Evolutionary conservation across 2,797 vertebrate species (phyloP), one percentile per base, ranked within the genome.

Genomic region (Melanotaenia parkinsoni): DNA sequence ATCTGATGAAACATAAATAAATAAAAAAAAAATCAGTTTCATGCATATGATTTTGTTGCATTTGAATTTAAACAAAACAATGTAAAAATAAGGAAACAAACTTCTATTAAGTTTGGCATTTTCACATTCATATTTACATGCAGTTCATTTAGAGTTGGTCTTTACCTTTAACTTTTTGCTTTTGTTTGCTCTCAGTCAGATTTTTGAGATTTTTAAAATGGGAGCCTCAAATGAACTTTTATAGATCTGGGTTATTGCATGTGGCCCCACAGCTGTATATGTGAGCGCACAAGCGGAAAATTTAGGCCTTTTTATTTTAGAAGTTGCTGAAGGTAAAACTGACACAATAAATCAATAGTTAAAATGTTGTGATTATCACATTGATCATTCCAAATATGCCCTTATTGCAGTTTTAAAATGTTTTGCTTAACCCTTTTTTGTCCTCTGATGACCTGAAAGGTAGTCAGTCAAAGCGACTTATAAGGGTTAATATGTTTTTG

Each of bases 1-100:
- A 40, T 64, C 22, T 18, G 13, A 35, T 62, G 5, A 30, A 30
- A 30, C 28, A 30, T 5, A 30, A 30, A 30, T 30, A 30, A 30
- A 30, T 30, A 30, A 30, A 30, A 30, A 30, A 30, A 4, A 30
- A 33, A 14, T 47, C 20, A 0, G 22, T 53, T 53, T 12, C 50
- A 24, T 22, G n/a, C 22, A 22, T 24, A 3, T 38, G 33, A 53
- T 57, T 64, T 58, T 50, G 43, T 58, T 59, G 35, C 66, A 45
- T 61, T 74, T 54, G 8, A 68, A 63, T 58, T 76, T 1, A 51
- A 24, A 10, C 37, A 38, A 38, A 12, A 38, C 1, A 38, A 11
- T 3, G 11, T 11, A 38, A 13, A 12, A 11, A 11, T 11, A 11
- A 3, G 11, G 11, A 38, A 10, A 35, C 6, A 35, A 47, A 6